phyloP scores from a whole-genome alignment of 2,113 vertebrate genomes.

The Pelobates fuscus region DNA sequence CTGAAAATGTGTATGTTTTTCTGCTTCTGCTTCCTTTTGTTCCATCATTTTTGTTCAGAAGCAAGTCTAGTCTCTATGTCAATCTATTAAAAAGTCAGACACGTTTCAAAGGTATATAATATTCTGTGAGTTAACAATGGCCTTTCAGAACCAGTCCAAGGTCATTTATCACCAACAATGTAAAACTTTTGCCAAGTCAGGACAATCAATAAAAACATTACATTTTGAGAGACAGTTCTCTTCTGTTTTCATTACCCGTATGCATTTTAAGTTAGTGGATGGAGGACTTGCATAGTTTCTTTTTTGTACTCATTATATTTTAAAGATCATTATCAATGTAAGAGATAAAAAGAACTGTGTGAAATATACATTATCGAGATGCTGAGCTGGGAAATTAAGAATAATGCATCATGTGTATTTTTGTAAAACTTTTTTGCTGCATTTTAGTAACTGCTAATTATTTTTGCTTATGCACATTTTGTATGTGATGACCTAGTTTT shows the following conservation, averaged over 20 bases:
- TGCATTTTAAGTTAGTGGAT: background rate
- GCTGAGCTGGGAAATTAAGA: background rate
- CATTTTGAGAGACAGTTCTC: slow-evolving; percentile 8
- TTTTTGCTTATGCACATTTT: slow-evolving; percentile 5
- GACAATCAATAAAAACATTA: slow-evolving; percentile 34
- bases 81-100: background rate
- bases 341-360: background rate
- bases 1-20: no score
- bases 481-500: slow-evolving; percentile 34
- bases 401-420: background rate
- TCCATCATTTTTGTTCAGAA: background rate
- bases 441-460: slow-evolving; percentile 36
- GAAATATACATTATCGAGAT: slow-evolving; percentile 13
- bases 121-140: background rate
- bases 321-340: slow-evolving; percentile 12
- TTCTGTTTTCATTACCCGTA: background rate
- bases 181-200: slow-evolving; percentile 3
- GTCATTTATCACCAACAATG: slow-evolving; percentile 14
- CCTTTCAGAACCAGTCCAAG: slow-evolving; percentile 6
- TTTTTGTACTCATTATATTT: background rate
- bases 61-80: background rate
- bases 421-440: background rate
- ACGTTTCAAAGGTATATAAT: background rate
- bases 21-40: no score
- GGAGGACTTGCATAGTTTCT: no score